Base-by-base conservation (phyloP, 2,888 invertebrate species). In the Scaptodrosophila latifasciaeformis region DNA sequence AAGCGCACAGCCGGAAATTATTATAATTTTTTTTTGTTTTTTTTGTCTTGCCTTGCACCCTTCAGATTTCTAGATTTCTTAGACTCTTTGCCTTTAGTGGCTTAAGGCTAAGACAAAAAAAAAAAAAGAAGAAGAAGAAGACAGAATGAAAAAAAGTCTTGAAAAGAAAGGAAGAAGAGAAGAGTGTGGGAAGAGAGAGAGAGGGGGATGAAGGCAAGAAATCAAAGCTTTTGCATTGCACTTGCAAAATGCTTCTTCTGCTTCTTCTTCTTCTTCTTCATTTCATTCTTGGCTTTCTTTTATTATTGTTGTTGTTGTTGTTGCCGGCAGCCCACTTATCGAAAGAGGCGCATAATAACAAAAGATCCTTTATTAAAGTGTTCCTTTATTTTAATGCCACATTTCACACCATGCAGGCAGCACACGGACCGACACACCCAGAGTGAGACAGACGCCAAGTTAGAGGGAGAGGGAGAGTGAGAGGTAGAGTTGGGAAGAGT, bases 311-410 rank as follows among this genome's bases (percentile, higher is more conserved):
- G 24, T 7, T 24, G 24, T 7, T 24, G 24, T 24, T 24, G 24
- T 7, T 7, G 3, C 7, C 24, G 24, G 24, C 24, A 24, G 34
- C 45, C 37, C 29, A 9, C 49, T 45, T 50, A 72, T 65, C 62
- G 63, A 65, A 19, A 40, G 21, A 19, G 40, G 40, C 40, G 40
- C 18, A n/a, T 17, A 18, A 12, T 67, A 72, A 72, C 76, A 76
- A 76, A 76, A 67, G 70, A 67, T 53, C 65, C 70, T 67, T 76
- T 72, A 72, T 72, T 72, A 72, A 76, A 72, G 72, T 70, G 72
- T 71, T 71, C 76, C 71, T 75, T 72, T 75, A 75, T 72, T 71
- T 75, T 69, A 75, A 72, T 75, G 69, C 71, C 72, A 72, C 76
- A 72, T 71, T 71, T 71, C 70, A 68, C 70, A 67, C 63, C 62